A percentile compares a stretch with the other conserved stretches of the same genome.
phyloP scores from a whole-genome alignment of 2,113 vertebrate genomes.

The Nerophis lumbriciformis region DNA sequence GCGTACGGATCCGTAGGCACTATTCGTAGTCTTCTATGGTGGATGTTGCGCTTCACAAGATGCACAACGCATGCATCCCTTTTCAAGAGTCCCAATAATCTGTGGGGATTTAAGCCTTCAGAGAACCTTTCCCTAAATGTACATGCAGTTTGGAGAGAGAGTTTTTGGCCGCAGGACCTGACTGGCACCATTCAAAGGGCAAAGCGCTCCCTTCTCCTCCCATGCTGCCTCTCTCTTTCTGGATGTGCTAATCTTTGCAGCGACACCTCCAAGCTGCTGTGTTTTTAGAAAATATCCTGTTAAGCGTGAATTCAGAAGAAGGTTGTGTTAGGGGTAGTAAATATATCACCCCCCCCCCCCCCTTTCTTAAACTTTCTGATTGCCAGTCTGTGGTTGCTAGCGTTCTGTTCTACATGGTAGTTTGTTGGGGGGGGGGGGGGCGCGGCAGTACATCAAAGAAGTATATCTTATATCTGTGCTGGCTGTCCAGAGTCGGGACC shows the following conservation, averaged over 20 bases:
- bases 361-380: not conserved
- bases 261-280: constrained; percentile 50
- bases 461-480: no score
- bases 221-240: constrained; percentile 12
- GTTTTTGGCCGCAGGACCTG: constrained; percentile 30
- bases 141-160: constrained; percentile 31
- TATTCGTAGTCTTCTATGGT: constrained; percentile 17
- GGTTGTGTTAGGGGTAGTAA: constrained; percentile 37
- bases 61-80: constrained; percentile 21
- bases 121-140: constrained; percentile 13
- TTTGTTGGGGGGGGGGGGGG: no score
- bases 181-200: constrained; percentile 27
- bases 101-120: constrained; percentile 18
- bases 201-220: constrained; percentile 11
- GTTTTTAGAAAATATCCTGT: constrained; percentile 56
- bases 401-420: no score
- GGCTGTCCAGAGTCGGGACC: no score
- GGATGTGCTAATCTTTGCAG: constrained; percentile 46
- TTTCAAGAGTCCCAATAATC: constrained; percentile 21
- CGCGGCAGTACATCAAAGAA: no score
- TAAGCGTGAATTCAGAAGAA: constrained; percentile 46
- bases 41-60: constrained; percentile 35
- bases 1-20: constrained; percentile 29
- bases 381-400: not conserved
- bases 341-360: not conserved